phyloP scores from a whole-genome alignment of 2,797 vertebrate species.

The Antrozous pallidus region DNA sequence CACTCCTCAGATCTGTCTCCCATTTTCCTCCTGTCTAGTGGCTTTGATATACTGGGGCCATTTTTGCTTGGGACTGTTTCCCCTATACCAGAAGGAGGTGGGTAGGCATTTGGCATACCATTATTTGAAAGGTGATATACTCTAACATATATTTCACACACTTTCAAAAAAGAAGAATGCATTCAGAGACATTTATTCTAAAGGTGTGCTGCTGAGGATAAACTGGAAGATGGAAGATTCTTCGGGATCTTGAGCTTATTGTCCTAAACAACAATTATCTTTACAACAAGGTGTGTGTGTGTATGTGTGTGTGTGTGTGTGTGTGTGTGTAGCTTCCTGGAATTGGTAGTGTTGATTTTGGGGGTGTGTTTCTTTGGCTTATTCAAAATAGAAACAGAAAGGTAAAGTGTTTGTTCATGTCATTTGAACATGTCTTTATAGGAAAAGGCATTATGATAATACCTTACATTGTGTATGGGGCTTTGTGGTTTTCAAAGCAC shows the following conservation, averaged over 20 bases:
- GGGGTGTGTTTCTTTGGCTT: conserved; percentile 39
- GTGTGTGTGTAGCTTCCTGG: background rate
- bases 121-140: conserved; percentile 1
- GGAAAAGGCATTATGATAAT: conserved; percentile 41
- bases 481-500: conserved; percentile 31
- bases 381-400: conserved; percentile 58
- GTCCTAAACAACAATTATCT: background rate
- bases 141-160: background rate
- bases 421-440: conserved; percentile 37
- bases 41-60: background rate
- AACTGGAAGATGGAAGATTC: background rate
- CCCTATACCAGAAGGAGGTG: background rate
- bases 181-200: background rate
- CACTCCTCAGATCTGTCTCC: background rate
- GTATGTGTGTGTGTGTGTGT: background rate
- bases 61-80: background rate
- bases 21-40: background rate
- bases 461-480: background rate
- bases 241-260: background rate
- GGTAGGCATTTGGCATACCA: background rate
- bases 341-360: conserved; percentile 44
- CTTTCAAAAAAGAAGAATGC: background rate
- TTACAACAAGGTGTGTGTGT: background rate
- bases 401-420: conserved; percentile 43
- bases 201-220: background rate